Evolutionary conservation across 2,888 invertebrate genomes (phyloP).

Genomic region (Auanema sp.): DNA sequence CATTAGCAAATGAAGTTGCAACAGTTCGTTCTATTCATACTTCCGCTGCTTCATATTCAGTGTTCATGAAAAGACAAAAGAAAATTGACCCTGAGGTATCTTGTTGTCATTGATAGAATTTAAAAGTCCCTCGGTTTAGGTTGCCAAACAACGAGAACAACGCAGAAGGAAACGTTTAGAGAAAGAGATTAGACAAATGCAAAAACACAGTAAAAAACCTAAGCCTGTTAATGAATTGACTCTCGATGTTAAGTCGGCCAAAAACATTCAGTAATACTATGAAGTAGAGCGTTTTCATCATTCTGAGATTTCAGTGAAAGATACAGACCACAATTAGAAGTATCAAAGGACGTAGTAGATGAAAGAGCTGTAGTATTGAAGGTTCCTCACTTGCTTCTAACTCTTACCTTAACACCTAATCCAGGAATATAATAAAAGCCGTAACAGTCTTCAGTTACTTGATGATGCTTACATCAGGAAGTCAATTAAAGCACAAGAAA

Average conservation of each 20-base stretch:
- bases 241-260: constrained; percentile 55
- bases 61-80: constrained; percentile 60
- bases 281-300: constrained; percentile 1
- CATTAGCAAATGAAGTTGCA: not conserved
- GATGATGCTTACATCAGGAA: constrained; percentile 76
- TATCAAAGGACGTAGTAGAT: constrained; percentile 71
- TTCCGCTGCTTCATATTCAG: constrained; percentile 25
- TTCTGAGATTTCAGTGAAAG: constrained; percentile 56
- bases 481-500: constrained; percentile 75
- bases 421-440: constrained; percentile 41
- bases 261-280: constrained; percentile 55
- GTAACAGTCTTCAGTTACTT: constrained; percentile 28
- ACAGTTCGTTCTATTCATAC: constrained; percentile 8
- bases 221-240: constrained; percentile 89
- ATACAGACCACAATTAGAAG: constrained; percentile 46
- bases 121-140: constrained; percentile 35
- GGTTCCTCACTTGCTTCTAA: constrained; percentile 16
- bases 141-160: constrained; percentile 81
- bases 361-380: constrained; percentile 46
- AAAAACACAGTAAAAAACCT: constrained; percentile 79
- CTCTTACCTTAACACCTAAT: constrained; percentile 5
- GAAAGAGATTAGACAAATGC: constrained; percentile 76
- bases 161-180: constrained; percentile 81
- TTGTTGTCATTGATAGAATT: not conserved
- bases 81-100: constrained; percentile 60